These are phyloP conservation scores for Eurystomus gularis DNA, from an alignment of 2,113 vertebrate species.

Conservation along the genomic window DNA sequence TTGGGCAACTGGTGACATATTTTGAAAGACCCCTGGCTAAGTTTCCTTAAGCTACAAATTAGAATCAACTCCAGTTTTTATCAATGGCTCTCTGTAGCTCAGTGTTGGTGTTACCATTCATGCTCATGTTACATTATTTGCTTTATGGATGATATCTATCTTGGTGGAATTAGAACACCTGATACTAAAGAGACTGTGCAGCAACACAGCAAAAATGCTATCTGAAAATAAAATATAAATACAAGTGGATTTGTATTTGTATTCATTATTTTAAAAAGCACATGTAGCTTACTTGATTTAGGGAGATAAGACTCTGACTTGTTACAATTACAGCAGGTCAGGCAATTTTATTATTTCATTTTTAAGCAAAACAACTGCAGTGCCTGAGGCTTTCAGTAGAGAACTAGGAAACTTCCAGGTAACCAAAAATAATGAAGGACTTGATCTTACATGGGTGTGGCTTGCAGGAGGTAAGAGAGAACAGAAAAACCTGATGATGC, in stretches of 20 bases:
- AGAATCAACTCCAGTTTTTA: not conserved
- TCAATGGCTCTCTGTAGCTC: not conserved
- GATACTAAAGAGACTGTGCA: not conserved
- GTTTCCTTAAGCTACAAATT: not conserved
- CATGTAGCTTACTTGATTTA: not conserved
- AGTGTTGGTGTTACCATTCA: not conserved
- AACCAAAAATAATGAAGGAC: not conserved
- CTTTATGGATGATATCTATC: not conserved
- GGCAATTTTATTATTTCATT: not conserved
- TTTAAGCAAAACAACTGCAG: not conserved
- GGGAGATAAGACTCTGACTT: not conserved
- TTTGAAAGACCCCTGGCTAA: not conserved
- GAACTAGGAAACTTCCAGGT: not conserved
- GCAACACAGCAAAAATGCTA: not conserved
- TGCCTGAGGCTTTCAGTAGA: not conserved
- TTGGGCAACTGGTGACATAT: not conserved
- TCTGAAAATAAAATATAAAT: not conserved
- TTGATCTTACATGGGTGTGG: not conserved
- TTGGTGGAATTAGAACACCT: accelerated
- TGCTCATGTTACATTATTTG: not conserved
- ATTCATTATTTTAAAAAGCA: not conserved
- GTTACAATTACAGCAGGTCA: not conserved
- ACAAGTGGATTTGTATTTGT: not conserved
- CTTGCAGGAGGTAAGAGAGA: not conserved
- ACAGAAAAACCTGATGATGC: not conserved